A percentile compares a stretch with the other conserved stretches of the same genome.
These are phyloP conservation scores for Amphilophus citrinellus DNA, from an alignment of 2,113 vertebrate genomes.

Conservation along the genomic window DNA sequence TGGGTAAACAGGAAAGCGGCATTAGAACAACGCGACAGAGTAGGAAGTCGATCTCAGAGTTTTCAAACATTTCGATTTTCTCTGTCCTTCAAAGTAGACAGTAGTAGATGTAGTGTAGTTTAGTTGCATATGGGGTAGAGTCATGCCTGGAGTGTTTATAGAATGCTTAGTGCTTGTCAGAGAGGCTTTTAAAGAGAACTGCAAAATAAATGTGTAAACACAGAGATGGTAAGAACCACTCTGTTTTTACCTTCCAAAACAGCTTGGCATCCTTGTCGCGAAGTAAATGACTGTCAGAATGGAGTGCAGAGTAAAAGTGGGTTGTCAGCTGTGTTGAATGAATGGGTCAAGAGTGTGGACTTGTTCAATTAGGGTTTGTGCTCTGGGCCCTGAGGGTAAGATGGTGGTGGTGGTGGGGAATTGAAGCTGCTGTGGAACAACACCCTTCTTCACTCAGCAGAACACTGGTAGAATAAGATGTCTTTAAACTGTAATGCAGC, in stretches of 20 bases:
- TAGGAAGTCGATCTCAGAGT: not conserved
- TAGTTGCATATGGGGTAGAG: not conserved
- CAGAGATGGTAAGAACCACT: not conserved
- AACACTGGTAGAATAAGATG: not conserved
- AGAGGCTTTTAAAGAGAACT: constrained; percentile 15
- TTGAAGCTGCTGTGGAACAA: not conserved
- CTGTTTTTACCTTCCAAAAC: constrained; percentile 11
- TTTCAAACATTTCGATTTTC: constrained; percentile 6
- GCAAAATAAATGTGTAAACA: constrained; percentile 21
- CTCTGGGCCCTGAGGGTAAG: constrained; percentile 6
- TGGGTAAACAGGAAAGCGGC: constrained; percentile 4
- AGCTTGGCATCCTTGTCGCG: not conserved
- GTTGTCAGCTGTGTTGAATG: constrained; percentile 29
- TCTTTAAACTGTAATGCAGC: constrained; percentile 29
- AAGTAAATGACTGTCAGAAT: constrained; percentile 24
- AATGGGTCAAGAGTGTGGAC: constrained; percentile 41
- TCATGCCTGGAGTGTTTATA: constrained; percentile 14
- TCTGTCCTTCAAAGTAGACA: constrained; percentile 20
- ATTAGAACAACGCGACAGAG: constrained; percentile 7
- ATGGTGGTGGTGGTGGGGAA: too few relatives aligned
- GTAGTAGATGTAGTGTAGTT: constrained; percentile 1
- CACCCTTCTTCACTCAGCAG: constrained; percentile 9
- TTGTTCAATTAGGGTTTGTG: constrained; percentile 41
- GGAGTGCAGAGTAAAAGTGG: constrained; percentile 21
- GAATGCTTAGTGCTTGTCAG: constrained; percentile 3